Percentiles rank a stretch among this genome's conserved stretches.
Conservation (phyloP, 2,797 vertebrate genomes). For the Distichodus sexfasciatus region DNA sequence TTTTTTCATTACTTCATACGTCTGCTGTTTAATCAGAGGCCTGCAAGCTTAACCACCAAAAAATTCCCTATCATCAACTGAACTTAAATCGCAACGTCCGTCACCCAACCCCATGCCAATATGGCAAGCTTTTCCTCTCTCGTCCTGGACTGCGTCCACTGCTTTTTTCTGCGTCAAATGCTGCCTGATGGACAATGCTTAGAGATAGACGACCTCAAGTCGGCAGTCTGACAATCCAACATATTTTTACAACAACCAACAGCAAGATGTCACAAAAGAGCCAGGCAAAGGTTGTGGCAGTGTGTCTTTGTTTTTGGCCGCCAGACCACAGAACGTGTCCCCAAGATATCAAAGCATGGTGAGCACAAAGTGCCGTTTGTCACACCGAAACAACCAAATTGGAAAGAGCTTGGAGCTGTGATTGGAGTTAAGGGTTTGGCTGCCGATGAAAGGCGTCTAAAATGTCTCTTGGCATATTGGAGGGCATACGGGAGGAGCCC, state of each 20-base stretch:
- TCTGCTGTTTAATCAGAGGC: slow-evolving; percentile 32
- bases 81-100: not conserved
- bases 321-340: not conserved
- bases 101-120: not conserved
- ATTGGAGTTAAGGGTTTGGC: slow-evolving; percentile 38
- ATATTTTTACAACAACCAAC: not conserved
- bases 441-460: slow-evolving; percentile 31
- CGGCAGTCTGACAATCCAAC: not conserved
- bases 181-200: not conserved
- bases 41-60: slow-evolving; percentile 22
- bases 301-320: not conserved
- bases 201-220: not conserved
- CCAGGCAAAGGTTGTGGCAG: no score
- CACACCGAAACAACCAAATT: slow-evolving; percentile 27
- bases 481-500: slow-evolving; percentile 21
- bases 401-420: slow-evolving; percentile 31
- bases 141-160: not conserved
- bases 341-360: not conserved
- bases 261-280: no score
- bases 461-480: slow-evolving; percentile 39
- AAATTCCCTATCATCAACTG: slow-evolving; percentile 19
- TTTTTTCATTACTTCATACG: slow-evolving; percentile 31
- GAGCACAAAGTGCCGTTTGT: slow-evolving; percentile 15
- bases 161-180: not conserved
- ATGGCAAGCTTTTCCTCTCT: not conserved